Evolutionary conservation across 2,888 invertebrate species (phyloP), one percentile per base, ranked within the genome.

Genomic region (Eilema griseolum): DNA sequence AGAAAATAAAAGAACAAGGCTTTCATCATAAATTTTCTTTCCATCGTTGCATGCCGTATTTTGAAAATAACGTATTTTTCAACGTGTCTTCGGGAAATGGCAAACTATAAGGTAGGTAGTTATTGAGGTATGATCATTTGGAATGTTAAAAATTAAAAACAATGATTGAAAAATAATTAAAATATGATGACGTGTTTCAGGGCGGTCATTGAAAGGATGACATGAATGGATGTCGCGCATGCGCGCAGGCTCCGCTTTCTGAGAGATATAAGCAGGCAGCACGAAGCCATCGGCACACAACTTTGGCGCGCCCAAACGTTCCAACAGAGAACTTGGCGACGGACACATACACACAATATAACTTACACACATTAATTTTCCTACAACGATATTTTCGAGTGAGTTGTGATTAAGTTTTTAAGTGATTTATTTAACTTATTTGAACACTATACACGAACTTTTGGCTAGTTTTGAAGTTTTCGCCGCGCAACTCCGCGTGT

Each of bases 241-340:
- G 94, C 92, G 93, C 85, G 85, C 77, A 78, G 85, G 82, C 81
- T 78, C 83, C 84, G 83, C 84, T 81, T 83, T 82, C 87, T 73
- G 83, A 83, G 84, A 89, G 92, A 95, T 95, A 95, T 94, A 95
- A 95, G 92, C 92, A 83, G 90, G 92, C 80, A 84, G 85, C 88
- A 82, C 87, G 87, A 87, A 87, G 84, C 90, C 83, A 85, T 83
- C 84, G 88, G 86, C 94, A 88, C 95, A 95, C 88, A 94, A 95
- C 92, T 94, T 95, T 93, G 90, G 89, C 93, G 94, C 93, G 92
- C 88, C 89, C 90, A 90, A 91, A 89, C 93, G 92, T 88, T 89
- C 90, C 85, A 86, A 86, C 90, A 84, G 89, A 92, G 89, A 87
- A 91, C 86, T 88, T 85, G 85, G 86, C 85, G 86, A 86, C 86